Conservation (phyloP, 2,797 vertebrate species). For the Xenopus petersii region DNA sequence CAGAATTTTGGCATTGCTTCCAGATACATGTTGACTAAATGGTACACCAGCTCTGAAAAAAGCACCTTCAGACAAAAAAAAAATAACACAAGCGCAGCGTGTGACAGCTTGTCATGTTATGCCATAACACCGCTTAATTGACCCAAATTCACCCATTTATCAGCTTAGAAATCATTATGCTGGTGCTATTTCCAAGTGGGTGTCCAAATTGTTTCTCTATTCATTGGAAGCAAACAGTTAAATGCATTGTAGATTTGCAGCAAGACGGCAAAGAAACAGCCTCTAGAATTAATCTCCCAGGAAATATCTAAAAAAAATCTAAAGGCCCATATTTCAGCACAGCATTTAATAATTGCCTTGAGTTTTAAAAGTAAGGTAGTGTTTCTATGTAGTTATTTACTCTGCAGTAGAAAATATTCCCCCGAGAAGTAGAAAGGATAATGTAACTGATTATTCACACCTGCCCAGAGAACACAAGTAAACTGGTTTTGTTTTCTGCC, state of each 20-base stretch:
- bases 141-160: neutral
- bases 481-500: conserved; percentile 34
- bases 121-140: neutral
- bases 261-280: conserved; percentile 39
- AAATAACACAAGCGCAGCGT: too few relatives aligned
- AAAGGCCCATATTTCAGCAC: conserved; percentile 43
- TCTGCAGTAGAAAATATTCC: conserved; percentile 44
- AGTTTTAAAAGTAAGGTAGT: conserved; percentile 49
- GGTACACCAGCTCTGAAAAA: conserved; percentile 9
- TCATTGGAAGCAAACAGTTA: conserved; percentile 28
- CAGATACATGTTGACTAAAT: conserved; percentile 28
- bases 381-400: conserved; percentile 48
- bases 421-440: conserved; percentile 41
- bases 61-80: neutral
- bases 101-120: neutral
- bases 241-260: conserved; percentile 28
- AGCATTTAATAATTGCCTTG: conserved; percentile 49
- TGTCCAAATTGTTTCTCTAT: neutral
- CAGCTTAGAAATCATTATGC: neutral
- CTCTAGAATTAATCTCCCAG: conserved; percentile 48
- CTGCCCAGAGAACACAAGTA: conserved; percentile 40
- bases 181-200: too few relatives aligned
- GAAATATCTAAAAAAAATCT: conserved; percentile 48
- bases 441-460: conserved; percentile 48
- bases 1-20: conserved; percentile 31